Evolutionary conservation across 2,888 invertebrate species (phyloP).

Genomic region (Diplazon laetatorius): DNA sequence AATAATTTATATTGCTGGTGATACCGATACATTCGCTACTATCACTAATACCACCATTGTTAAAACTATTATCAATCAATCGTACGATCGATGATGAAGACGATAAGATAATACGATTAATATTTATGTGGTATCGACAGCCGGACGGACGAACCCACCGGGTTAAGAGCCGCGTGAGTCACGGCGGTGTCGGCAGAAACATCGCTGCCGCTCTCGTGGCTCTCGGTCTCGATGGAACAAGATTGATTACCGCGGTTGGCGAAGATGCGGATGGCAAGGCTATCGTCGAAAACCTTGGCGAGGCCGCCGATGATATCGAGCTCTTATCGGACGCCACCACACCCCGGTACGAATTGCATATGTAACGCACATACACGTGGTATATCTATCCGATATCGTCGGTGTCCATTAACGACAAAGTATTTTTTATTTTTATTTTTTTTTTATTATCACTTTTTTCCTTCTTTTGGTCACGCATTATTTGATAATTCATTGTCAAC

Average conservation of each 20-base stretch:
- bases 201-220: conserved; percentile 93
- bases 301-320: conserved; percentile 70
- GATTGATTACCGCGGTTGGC: conserved; percentile 78
- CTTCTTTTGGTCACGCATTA: too few relatives aligned
- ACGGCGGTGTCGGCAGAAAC: conserved; percentile 97
- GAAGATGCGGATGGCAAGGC: conserved; percentile 75
- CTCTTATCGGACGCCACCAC: conserved; percentile 71
- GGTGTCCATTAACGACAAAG: background rate
- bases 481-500: too few relatives aligned
- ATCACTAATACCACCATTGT: too few relatives aligned
- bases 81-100: background rate
- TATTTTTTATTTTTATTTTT: background rate
- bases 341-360: conserved; percentile 72
- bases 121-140: conserved; percentile 80
- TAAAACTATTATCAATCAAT: background rate
- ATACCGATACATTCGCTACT: too few relatives aligned
- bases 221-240: conserved; percentile 84
- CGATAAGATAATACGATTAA: background rate
- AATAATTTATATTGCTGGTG: too few relatives aligned
- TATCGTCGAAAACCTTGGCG: conserved; percentile 73
- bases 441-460: too few relatives aligned
- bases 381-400: background rate
- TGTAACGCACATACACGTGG: background rate
- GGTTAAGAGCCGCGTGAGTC: conserved; percentile 86
- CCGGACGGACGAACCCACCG: conserved; percentile 91